Base-by-base conservation (phyloP, 1,140 invertebrate species). In the Contarinia nasturtii region DNA sequence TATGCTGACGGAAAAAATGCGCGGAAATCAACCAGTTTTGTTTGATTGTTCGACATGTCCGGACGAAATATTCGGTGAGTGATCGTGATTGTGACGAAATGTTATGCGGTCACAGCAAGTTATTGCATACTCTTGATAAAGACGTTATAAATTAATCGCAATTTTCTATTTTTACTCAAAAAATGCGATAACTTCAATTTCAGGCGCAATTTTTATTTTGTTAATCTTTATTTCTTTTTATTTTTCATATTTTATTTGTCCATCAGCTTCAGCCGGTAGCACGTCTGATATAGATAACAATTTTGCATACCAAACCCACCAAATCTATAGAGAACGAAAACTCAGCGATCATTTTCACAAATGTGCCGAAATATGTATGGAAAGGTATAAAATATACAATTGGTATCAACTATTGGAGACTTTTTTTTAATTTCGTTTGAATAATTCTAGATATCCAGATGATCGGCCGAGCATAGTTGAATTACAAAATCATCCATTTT, bases 1-100 rank as follows among this genome's bases (percentile, higher is more conserved):
- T 53, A 90, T 93, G 86, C 70, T 90, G 43, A 80, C 85, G 2
- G 86, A 91, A 66, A 94, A 92, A 67, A 72, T 92, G 10, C 71
- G 81, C 47, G 86, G 86, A 12, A 76, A 73, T 53, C 73, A 76
- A 11, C 85, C 86, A 18, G 76, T 79, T 47, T 64, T 89, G 48
- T 65, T 88, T 21, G 87, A 91, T 66, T 74, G 72, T 51, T 78
- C 77, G 12, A 87, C 84, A 2, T 74, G 81, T 54, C 69, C 71
- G 3, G 63, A 27, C 27, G 27, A 27, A 27, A 27, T 27, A 27
- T 27, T 27, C 27, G 27, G 27, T 27, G 27, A 27, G 27, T 27
- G 27, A 69, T 70, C 10, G 65, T 67, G 52, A 57, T 45, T 54
- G 61, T 51, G 49, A 50, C 50, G 22, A 8, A 27, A 27, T 27